phyloP scores from a whole-genome alignment of 2,888 invertebrate genomes.

The Achlya flavicornis region DNA sequence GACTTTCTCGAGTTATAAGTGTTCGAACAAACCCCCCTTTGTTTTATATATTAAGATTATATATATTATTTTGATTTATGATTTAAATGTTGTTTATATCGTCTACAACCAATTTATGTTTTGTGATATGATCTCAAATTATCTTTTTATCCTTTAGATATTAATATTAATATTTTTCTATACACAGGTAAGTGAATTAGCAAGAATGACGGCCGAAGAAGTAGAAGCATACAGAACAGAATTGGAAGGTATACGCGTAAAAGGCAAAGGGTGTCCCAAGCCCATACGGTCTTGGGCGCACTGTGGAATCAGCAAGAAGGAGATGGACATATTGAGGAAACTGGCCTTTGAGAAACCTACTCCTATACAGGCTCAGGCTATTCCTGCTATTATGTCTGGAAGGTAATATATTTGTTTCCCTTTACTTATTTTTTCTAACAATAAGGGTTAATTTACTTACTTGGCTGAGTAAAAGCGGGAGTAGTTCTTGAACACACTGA shows the following conservation, averaged over 20 bases:
- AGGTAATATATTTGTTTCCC: constrained; percentile 72
- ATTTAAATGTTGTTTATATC: no score
- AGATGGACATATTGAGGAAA: constrained; percentile 95
- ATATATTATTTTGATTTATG: no score
- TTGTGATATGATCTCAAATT: no score
- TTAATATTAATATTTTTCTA: constrained; percentile 56
- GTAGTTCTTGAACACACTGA: no score
- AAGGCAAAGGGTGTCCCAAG: constrained; percentile 98
- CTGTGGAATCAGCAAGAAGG: constrained; percentile 98
- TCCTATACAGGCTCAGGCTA: constrained; percentile 99
- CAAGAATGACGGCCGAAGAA: constrained; percentile 94
- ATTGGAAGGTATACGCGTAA: constrained; percentile 97
- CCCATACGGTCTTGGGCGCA: constrained; percentile 99
- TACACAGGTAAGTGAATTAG: constrained; percentile 93
- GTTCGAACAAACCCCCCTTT: no score
- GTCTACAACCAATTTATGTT: no score
- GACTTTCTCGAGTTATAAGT: no score
- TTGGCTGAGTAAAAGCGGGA: no score
- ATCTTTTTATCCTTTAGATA: no score
- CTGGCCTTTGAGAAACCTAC: constrained; percentile 98
- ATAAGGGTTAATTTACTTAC: no score
- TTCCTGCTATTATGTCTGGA: constrained; percentile 98
- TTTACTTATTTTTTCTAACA: not conserved
- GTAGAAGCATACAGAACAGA: constrained; percentile 94
- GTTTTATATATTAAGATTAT: no score